Conservation (phyloP, 2,888 invertebrate species). For the Anthoptus insignis region DNA sequence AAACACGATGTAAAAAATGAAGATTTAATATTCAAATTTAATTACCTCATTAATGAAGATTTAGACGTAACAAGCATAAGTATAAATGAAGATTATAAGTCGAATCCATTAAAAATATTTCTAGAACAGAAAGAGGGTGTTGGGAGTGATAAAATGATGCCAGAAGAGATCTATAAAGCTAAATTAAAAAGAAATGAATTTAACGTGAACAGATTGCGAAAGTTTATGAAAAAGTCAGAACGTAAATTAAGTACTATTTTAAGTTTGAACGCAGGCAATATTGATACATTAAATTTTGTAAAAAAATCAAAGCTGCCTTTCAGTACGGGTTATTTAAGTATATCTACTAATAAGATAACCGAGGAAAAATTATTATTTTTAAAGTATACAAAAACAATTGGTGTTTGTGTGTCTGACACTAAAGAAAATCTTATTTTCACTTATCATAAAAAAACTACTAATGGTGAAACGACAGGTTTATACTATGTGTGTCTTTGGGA, state of each 20-base stretch:
- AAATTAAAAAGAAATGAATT: constrained; percentile 68
- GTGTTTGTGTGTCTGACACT: constrained; percentile 65
- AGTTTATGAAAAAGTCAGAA: constrained; percentile 72
- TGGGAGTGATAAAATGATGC: constrained; percentile 67
- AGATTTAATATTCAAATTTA: constrained; percentile 55
- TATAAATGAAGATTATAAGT: constrained; percentile 61
- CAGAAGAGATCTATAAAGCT: constrained; percentile 64
- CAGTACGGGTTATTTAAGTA: constrained; percentile 67
- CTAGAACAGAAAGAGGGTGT: constrained; percentile 80
- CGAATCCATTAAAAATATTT: constrained; percentile 69
- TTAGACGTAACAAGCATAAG: not conserved
- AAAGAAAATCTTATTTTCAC: constrained; percentile 71
- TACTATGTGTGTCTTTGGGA: constrained; percentile 76
- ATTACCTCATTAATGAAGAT: not conserved
- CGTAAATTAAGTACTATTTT: constrained; percentile 65
- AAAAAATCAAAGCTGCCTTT: constrained; percentile 67
- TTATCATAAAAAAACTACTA: constrained; percentile 60
- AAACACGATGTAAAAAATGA: constrained; percentile 58
- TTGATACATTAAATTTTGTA: constrained; percentile 56
- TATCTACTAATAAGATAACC: constrained; percentile 58
- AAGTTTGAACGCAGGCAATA: constrained; percentile 62
- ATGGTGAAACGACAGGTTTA: constrained; percentile 44
- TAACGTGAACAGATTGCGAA: constrained; percentile 60
- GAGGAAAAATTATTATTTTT: constrained; percentile 57
- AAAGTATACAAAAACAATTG: constrained; percentile 61